Evolutionary conservation across 2,113 vertebrate species (phyloP).

Genomic region (Pseudorasbora parva): DNA sequence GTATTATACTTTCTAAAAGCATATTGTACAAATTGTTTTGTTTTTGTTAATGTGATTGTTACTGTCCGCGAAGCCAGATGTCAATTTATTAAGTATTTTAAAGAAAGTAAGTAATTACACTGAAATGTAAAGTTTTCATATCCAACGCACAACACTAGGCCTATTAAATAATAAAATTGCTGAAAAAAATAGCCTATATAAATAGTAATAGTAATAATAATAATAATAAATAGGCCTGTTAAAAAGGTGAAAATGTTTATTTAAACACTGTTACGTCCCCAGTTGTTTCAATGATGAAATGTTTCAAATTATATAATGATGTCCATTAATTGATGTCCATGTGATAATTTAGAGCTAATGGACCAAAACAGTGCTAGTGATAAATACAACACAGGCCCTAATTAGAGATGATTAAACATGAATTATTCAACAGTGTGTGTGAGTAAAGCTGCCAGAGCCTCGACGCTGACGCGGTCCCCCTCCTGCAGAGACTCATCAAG

Average conservation of each 20-base stretch:
- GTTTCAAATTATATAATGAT: no score
- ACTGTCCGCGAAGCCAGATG: not conserved
- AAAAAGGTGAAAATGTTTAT: no score
- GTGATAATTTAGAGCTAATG: not conserved
- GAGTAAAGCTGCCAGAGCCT: constrained; percentile 33
- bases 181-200: no score
- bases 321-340: not conserved
- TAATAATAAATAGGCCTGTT: no score
- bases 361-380: not conserved
- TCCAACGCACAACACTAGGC: no score
- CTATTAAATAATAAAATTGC: no score
- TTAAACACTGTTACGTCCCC: no score
- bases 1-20: no score
- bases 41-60: not conserved
- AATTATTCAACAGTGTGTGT: constrained; percentile 38
- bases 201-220: no score
- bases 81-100: not conserved
- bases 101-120: not conserved
- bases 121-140: no score
- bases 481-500: constrained; percentile 50
- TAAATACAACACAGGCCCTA: not conserved
- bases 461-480: constrained; percentile 46
- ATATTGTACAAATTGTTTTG: not conserved
- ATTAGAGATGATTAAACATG: not conserved
- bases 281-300: no score